Base-by-base conservation (phyloP, 2,113 vertebrate genomes). In the Bothrops jararaca region DNA sequence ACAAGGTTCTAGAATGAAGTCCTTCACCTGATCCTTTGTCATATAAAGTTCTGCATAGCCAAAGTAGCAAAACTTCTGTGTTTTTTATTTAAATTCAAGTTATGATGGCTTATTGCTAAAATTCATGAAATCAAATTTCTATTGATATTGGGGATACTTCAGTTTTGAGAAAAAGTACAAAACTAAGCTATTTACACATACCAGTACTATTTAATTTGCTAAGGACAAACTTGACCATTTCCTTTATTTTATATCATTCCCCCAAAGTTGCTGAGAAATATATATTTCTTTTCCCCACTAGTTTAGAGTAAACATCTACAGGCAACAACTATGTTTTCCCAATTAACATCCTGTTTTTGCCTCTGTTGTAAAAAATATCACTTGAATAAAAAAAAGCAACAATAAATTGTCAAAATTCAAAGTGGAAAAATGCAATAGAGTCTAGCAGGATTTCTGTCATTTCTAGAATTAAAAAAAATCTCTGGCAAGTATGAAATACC, bases 301-400 rank as follows among this genome's bases (percentile, higher is more conserved):
- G 26, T 60, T 93, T 3, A 0, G 56, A 91, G 95, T 90, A 87
- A 85, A 50, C 92, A 88, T 92, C 85, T 86, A 93, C 80, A 90
- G 29, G 24, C 42, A 95, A 60, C 86, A 96, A 96, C 92, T 93
- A 56, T 95, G 22, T 95, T 95, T 80, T 94, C 89, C 85, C 92
- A 93, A 53, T 3, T 92, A 64, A 88, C 80, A 93, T 4, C 93
- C 53, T 48, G 13, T 86, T 90, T 92, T 34, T 93, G 45, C 18
- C 54, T 88, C 13, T 24, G 6, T 10, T 91, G 90, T 20, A 89
- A 94, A 53, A 42, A 89, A 80, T 1, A 10, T 89, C 52, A 10
- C 34, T 92, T 34, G 58, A 95, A 90, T 90, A 4, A 56, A 26
- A 92, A 92, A 85, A 92, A 92, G 52, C 52, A 89, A 42, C 52